Evolutionary conservation across 1,140 invertebrate species (phyloP), one percentile per base, ranked within the genome.

Genomic region (Penaeus indicus): DNA sequence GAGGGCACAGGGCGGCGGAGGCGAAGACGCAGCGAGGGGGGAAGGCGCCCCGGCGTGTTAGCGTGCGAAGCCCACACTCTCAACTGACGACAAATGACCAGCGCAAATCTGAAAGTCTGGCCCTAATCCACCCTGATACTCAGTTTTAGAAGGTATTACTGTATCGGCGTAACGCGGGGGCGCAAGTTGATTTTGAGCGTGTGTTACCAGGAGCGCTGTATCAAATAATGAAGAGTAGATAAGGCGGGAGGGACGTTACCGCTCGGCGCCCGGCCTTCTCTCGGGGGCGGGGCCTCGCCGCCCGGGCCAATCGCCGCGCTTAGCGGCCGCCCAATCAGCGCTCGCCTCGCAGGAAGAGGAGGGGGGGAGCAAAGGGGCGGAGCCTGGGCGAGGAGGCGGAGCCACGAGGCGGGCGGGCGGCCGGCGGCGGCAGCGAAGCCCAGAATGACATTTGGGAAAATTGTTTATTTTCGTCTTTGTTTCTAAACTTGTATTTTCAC

Each of bases 141-240:
- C 62, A 86, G 85, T 86, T 88, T 88, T 88, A 88, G 79, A 82
- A 88, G 87, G 87, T 77, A 88, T 88, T 88, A 88, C 81, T 47
- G 87, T 84, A 84, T 84, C 72, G 87, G 72, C 87, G 87, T 83
- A 77, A 84, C 69, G 78, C 69, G 81, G 84, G 81, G 84, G 87
- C 87, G 54, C 54, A 88, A 88, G 87, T 88, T 88, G 87, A 88
- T 84, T 84, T 84, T 88, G 87, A 88, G 87, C 82, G 87, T 88
- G 87, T 88, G 87, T 88, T 88, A 88, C 87, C 72, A 88, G 67
- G 84, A 84, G 75, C 87, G 87, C 64, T 88, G 87, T 88, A 88
- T 84, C 87, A 88, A 88, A 88, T 88, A 88, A 88, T 88, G 87
- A 69, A 88, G 87, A 60, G 60, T 60, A 77, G 86, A 88, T 88